Conservation (phyloP, 2,113 vertebrate genomes). For the Mus spicilegus region DNA sequence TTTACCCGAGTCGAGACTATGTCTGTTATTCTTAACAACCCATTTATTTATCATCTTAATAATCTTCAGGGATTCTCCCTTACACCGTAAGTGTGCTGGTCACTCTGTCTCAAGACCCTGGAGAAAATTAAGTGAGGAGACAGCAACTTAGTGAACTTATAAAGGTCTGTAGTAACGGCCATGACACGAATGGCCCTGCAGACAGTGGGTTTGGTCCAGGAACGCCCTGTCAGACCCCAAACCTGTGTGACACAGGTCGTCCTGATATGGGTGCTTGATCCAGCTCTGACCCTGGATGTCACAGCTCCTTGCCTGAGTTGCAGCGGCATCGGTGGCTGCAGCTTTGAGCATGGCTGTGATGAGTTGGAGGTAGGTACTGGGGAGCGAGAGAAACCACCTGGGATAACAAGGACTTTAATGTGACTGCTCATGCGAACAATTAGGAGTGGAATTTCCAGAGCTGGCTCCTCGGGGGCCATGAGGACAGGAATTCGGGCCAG, state of each 20-base stretch:
- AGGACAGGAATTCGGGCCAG: background rate
- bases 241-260: background rate
- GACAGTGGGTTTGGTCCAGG: background rate
- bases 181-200: background rate
- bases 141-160: background rate
- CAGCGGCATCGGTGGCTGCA: background rate
- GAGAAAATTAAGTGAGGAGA: background rate
- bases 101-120: background rate
- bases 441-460: background rate
- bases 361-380: no score
- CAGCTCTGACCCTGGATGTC: background rate
- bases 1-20: background rate
- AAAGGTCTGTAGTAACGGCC: background rate
- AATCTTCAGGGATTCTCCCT: background rate
- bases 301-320: background rate
- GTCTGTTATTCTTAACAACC: background rate
- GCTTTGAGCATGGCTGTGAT: background rate
- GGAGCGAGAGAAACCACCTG: background rate
- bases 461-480: background rate
- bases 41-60: background rate
- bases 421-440: background rate
- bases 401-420: background rate
- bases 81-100: background rate
- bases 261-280: background rate
- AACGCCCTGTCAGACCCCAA: background rate